phyloP scores from a whole-genome alignment of 2,797 vertebrate genomes.

The Neostethus bicornis region DNA sequence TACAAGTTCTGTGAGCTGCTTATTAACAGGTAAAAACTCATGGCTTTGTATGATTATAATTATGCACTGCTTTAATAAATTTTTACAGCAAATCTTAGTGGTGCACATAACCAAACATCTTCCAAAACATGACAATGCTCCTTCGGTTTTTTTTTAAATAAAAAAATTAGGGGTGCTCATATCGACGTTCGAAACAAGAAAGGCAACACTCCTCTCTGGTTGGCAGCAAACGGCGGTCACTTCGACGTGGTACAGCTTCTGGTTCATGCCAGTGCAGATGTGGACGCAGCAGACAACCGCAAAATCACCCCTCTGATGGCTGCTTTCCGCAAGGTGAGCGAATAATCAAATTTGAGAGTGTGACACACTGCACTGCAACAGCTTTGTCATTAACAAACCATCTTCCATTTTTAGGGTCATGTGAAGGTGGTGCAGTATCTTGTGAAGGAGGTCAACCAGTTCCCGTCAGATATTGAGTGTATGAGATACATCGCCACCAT shows the following conservation, averaged over 20 bases:
- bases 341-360: background rate
- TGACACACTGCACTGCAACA: background rate
- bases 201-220: conserved; percentile 97
- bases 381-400: conserved; percentile 13
- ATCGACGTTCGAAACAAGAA: conserved; percentile 99
- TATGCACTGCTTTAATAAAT: background rate
- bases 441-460: conserved; percentile 98
- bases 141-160: conserved; percentile 29
- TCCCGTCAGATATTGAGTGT: conserved; percentile 98
- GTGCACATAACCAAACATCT: background rate
- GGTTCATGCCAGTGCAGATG: conserved; percentile 94
- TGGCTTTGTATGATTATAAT: background rate
- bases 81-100: background rate
- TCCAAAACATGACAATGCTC: background rate
- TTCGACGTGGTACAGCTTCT: conserved; percentile 97
- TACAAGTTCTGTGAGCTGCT: conserved; percentile 99
- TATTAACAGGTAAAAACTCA: conserved; percentile 86
- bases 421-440: conserved; percentile 98
- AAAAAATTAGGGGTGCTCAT: conserved; percentile 95
- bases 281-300: conserved; percentile 97
- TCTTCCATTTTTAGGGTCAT: conserved; percentile 86
- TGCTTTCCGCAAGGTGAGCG: conserved; percentile 93
- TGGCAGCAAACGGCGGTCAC: conserved; percentile 96
- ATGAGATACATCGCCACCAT: conserved; percentile 99
- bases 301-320: conserved; percentile 99